A percentile compares a stretch with the other conserved stretches of the same genome.
phyloP scores from a whole-genome alignment of 2,113 vertebrate species.

The Centropus bengalensis region DNA sequence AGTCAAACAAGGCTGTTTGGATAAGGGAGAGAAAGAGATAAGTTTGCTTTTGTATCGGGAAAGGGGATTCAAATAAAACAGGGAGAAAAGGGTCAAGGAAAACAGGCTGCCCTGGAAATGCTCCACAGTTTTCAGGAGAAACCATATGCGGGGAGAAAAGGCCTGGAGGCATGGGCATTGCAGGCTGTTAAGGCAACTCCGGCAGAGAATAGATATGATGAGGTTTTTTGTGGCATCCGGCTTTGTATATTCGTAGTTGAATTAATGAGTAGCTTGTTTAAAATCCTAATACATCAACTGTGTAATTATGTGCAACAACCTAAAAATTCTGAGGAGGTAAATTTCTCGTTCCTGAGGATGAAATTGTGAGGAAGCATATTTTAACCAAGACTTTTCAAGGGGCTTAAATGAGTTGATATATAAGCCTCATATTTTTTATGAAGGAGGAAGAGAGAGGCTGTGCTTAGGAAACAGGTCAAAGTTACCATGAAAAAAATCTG shows the following conservation, averaged over 20 bases:
- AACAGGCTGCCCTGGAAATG: neutral
- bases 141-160: neutral
- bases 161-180: neutral
- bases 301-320: neutral
- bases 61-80: neutral
- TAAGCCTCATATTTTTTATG: neutral
- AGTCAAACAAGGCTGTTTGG: conserved; percentile 1
- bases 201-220: neutral
- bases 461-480: neutral
- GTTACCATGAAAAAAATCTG: conserved; percentile 8
- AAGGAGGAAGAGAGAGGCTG: neutral
- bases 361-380: neutral
- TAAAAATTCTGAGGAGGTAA: neutral
- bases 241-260: neutral
- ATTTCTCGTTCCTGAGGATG: neutral
- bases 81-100: neutral
- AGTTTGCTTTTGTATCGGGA: neutral
- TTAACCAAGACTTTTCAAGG: neutral
- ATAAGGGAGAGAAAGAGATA: neutral
- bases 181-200: neutral
- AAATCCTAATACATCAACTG: neutral
- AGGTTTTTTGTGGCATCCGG: neutral
- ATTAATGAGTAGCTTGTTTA: neutral
- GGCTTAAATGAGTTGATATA: neutral
- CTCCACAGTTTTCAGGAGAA: neutral